Evolutionary conservation across 2,797 vertebrate species (phyloP).

Genomic region (Poecilia gillii): DNA sequence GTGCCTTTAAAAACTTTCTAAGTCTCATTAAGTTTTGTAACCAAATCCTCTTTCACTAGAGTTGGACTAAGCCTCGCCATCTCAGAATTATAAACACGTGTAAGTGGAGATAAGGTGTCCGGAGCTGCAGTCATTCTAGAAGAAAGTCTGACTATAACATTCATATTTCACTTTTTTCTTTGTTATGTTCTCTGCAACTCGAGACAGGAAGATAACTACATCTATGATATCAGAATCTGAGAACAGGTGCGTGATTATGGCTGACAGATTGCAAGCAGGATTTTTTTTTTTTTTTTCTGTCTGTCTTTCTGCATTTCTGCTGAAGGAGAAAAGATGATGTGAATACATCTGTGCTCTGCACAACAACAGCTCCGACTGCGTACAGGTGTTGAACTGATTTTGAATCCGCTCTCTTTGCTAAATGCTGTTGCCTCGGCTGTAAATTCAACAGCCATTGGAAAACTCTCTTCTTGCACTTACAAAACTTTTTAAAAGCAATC

Average conservation of each 20-base stretch:
- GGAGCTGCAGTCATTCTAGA: slow-evolving; percentile 34
- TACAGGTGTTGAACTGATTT: slow-evolving; percentile 63
- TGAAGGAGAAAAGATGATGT: slow-evolving; percentile 60
- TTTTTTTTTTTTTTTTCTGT: slow-evolving; percentile 20
- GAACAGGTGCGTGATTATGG: slow-evolving; percentile 74
- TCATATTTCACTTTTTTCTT: slow-evolving; percentile 32
- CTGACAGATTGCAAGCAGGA: slow-evolving; percentile 68
- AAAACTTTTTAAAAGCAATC: slow-evolving; percentile 5
- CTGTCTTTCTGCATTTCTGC: slow-evolving; percentile 35
- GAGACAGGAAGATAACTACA: slow-evolving; percentile 59
- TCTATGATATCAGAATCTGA: slow-evolving; percentile 59
- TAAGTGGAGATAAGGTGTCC: slow-evolving; percentile 51
- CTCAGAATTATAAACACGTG: slow-evolving; percentile 25
- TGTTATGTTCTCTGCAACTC: slow-evolving; percentile 48
- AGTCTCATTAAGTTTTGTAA: slow-evolving; percentile 26
- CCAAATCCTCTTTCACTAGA: slow-evolving; percentile 46
- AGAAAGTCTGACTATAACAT: slow-evolving; percentile 38
- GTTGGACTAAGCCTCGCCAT: slow-evolving; percentile 43
- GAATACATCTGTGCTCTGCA: slow-evolving; percentile 61
- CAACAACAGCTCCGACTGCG: slow-evolving; percentile 57
- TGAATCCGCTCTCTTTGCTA: slow-evolving; percentile 30
- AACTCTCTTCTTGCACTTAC: slow-evolving; percentile 30
- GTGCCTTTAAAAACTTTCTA: not conserved
- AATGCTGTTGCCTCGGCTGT: slow-evolving; percentile 25
- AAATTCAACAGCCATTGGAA: slow-evolving; percentile 29